Base-by-base conservation (phyloP, 2,113 vertebrate genomes). In the Daphoenositta chrysoptera region DNA sequence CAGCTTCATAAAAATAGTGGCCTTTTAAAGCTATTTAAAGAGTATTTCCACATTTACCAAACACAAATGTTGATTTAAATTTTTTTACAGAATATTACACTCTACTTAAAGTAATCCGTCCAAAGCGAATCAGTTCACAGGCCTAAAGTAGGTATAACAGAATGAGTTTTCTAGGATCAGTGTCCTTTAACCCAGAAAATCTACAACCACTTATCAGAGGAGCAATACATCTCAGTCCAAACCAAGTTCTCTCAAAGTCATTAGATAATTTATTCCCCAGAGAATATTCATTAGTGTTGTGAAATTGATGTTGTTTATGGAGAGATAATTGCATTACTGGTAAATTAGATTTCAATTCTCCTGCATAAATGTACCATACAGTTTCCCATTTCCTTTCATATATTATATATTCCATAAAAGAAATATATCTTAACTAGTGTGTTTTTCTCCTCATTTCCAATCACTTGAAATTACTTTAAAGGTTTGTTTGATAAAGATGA, bases 331-430 rank as follows among this genome's bases (percentile, higher is more conserved):
- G 68, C 76, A 96, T 96, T 97, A 96, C 31, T 83, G 57, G 35
- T 44, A 96, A 97, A 97, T 97, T 66, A 87, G 89, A 96, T 97
- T 96, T 90, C 91, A 73, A 61, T 58, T 93, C 83, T 89, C 76
- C 82, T 72, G 87, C 69, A 91, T 84, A 97, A 93, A 91, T 2
- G 79, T n/a, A 94, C 93, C 76, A 95, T 63, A 89, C 71, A 92
- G 83, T 75, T 93, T 88, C 57, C 83, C 72, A 96, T 96, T 97
- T 98, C 95, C 95, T 96, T 96, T 95, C 89, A 89, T 94, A 37
- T 58, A 91, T 95, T 88, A 94, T 81, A 91, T 72, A 95, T 92
- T 91, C 65, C 64, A 79, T 79, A 89, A 96, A 83, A 96, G 87
- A 82, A n/a, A 70, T 54, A 75, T 15, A 87, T 93, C 64, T 97